Evolutionary conservation across 35 echinoderm and acorn worm genomes (phyloP), one percentile per base, ranked within the genome.

Genomic region (Patiria miniata): DNA sequence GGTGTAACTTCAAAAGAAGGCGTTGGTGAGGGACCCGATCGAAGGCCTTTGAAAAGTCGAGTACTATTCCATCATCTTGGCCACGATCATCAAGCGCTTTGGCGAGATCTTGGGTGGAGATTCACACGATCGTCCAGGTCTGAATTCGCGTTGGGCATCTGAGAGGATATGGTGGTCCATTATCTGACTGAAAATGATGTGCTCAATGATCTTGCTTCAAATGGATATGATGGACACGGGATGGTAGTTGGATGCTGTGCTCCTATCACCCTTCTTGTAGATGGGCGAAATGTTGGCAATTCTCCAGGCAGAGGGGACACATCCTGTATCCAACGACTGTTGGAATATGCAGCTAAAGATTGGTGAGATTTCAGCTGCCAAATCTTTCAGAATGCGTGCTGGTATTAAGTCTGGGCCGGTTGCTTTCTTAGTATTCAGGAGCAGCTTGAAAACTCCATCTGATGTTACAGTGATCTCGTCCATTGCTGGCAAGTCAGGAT

Each of bases 1-100:
- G 23, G 33, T 85, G 21, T 50, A 91, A 23, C 36, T 91, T 91
- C 0, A 83, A 10, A 17, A 95, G 85, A 0, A 95, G 40, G 0
- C 89, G 58, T 40, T 84, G 80, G 79, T 95, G 89, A n/a, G 79
- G 93, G 21, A 95, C 93, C 8, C 79, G 59, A 55, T 95, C 89
- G 78, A 95, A 95, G n/a, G 22, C 83, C 36, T 60, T 81, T 36
- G 26, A 89, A 54, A 81, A 89, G 52, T 89, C 87, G 1, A 81
- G 47, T 1, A 89, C 34, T 18, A 81, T 68, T 33, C 50, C 53
- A 78, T 87, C 85, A 2, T 60, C 77, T 44, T 89, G 78, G 15
- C 77, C 39, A 6, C 36, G 54, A 30, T 81, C 77, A 40, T 89
- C 39, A 36, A 61, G 79, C 0, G 77, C 51, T 61, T 65, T 80